These are phyloP conservation scores for Myiopsitta monachus DNA, from an alignment of 2,113 vertebrate species.

Conservation along the genomic window DNA sequence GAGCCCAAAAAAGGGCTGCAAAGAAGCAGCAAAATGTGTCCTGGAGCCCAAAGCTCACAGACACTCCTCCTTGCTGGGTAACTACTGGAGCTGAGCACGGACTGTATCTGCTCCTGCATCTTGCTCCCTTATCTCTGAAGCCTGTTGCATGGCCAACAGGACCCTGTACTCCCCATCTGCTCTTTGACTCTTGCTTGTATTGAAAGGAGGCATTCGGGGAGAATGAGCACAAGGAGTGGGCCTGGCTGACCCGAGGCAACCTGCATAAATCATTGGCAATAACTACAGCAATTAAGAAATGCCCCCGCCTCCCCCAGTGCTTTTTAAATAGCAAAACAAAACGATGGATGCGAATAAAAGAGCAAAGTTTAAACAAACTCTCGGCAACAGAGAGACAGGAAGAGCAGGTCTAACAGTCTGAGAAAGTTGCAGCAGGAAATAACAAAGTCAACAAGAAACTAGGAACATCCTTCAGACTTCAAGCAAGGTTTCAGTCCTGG, in stretches of 20 bases:
- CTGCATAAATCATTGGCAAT: not conserved
- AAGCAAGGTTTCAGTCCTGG: not conserved
- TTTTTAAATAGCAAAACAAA: not conserved
- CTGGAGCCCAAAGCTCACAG: not conserved
- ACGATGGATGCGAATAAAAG: not conserved
- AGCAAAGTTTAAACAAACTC: not conserved
- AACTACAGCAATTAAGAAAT: not conserved
- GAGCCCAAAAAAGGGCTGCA: not conserved
- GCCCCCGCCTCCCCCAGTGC: not conserved
- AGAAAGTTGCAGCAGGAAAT: not conserved
- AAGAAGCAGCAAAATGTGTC: not conserved
- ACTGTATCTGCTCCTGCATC: not conserved
- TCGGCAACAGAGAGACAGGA: not conserved
- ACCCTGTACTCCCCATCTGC: not conserved
- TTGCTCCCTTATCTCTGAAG: not conserved
- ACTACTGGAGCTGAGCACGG: not conserved
- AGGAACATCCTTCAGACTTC: not conserved
- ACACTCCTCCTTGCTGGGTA: not conserved
- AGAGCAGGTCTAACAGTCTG: conserved; percentile 4
- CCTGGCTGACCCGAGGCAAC: not conserved
- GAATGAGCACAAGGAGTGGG: not conserved
- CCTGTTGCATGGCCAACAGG: not conserved
- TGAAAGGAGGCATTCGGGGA: not conserved
- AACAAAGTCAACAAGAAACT: not conserved
- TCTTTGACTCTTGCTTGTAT: not conserved